phyloP scores from a whole-genome alignment of 2,797 vertebrate genomes.

The Enteromius radiatus region DNA sequence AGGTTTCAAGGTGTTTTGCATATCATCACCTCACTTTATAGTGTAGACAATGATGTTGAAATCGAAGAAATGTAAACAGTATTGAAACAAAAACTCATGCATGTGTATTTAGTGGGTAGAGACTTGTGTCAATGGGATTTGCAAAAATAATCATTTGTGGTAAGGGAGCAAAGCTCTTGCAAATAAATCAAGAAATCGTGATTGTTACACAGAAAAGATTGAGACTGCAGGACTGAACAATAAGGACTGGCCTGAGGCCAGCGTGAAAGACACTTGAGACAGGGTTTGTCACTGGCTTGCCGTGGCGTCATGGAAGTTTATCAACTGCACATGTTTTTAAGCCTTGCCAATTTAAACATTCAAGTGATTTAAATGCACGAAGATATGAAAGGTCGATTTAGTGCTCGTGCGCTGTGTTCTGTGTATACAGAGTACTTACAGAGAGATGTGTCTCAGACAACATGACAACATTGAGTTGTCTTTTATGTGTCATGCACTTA shows the following conservation, averaged over 20 bases:
- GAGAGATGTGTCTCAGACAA: too few species aligned
- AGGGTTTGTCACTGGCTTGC: background rate
- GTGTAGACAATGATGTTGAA: background rate
- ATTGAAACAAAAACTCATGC: slow-evolving; percentile 5
- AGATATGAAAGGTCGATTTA: too few species aligned
- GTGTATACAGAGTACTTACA: too few species aligned
- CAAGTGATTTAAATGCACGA: too few species aligned
- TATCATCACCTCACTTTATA: slow-evolving; percentile 8
- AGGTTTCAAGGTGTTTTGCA: slow-evolving; percentile 1
- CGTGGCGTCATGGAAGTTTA: background rate
- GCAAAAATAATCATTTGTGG: slow-evolving; percentile 36
- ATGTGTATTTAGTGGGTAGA: slow-evolving; percentile 40
- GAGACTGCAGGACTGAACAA: background rate
- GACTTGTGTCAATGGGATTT: slow-evolving; percentile 18
- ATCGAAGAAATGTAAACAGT: slow-evolving; percentile 4
- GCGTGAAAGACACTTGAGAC: background rate
- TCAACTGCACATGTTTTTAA: background rate
- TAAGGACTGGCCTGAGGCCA: too few species aligned
- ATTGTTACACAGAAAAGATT: background rate
- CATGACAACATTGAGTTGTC: too few species aligned
- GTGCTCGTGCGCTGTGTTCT: too few species aligned
- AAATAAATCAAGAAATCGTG: background rate
- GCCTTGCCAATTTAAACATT: background rate
- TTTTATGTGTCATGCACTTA: too few species aligned
- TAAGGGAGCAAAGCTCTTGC: slow-evolving; percentile 8